A percentile compares a stretch with the other conserved stretches of the same genome.
phyloP scores from a whole-genome alignment of 1,140 invertebrate species.

The Cydia splendana region DNA sequence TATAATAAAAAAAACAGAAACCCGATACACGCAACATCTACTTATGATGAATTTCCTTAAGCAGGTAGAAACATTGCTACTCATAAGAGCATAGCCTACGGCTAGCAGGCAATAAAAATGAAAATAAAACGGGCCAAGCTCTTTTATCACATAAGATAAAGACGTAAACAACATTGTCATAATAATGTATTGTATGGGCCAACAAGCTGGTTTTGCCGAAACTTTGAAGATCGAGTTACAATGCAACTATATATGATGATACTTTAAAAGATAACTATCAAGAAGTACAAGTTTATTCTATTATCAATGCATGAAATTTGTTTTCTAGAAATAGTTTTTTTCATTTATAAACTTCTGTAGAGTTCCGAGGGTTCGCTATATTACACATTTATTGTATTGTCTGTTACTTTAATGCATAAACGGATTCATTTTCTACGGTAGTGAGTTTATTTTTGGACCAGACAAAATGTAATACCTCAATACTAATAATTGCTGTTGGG shows the following conservation, averaged over 20 bases:
- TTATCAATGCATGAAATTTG: neutral
- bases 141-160: conserved; percentile 29
- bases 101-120: conserved; percentile 25
- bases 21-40: conserved; percentile 1
- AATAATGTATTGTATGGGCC: conserved; percentile 26
- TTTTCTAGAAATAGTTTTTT: no score
- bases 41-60: conserved; percentile 24
- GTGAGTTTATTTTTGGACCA: neutral
- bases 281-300: neutral
- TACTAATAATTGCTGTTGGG: no score
- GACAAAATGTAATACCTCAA: neutral
- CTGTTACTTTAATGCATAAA: no score
- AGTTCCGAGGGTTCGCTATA: no score
- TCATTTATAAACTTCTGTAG: no score
- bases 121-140: conserved; percentile 4
- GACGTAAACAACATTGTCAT: conserved; percentile 4
- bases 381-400: no score
- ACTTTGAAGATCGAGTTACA: conserved; percentile 22
- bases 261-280: neutral
- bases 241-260: neutral
- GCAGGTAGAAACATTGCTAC: conserved; percentile 9
- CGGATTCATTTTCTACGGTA: no score
- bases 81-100: neutral
- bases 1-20: conserved; percentile 9
- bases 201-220: conserved; percentile 12